Evolutionary conservation across 2,113 vertebrate genomes (phyloP).

Genomic region (Onychorhynchus coronatus): DNA sequence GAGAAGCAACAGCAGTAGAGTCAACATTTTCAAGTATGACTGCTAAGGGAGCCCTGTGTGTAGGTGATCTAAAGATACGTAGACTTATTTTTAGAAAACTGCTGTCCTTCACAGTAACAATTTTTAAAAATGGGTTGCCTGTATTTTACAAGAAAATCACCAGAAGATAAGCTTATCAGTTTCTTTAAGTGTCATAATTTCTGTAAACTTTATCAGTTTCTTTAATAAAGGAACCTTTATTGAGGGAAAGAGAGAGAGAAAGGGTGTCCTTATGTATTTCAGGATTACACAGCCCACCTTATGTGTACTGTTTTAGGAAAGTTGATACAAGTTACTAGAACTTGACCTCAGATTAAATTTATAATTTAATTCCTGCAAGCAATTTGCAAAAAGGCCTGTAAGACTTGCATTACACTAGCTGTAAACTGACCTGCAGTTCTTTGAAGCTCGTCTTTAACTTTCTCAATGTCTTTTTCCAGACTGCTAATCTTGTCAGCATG

Average conservation of each 20-base stretch:
- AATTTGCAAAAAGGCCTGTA: background rate
- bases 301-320: background rate
- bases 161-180: background rate
- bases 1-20: background rate
- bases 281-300: background rate
- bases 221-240: background rate
- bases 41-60: background rate
- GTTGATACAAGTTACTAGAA: background rate
- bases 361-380: background rate
- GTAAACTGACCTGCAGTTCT: conserved; percentile 75
- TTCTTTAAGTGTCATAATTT: background rate
- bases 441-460: conserved; percentile 61
- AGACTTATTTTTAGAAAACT: background rate
- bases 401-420: background rate
- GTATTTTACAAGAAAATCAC: background rate
- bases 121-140: background rate
- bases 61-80: background rate
- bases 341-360: background rate
- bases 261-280: background rate
- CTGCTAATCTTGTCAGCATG: conserved; percentile 67
- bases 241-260: background rate
- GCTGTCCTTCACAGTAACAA: background rate
- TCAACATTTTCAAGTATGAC: background rate
- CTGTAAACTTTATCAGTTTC: background rate
- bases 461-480: conserved; percentile 69